These are phyloP conservation scores for Strix aluco DNA, from an alignment of 2,113 vertebrate genomes.

Conservation along the genomic window DNA sequence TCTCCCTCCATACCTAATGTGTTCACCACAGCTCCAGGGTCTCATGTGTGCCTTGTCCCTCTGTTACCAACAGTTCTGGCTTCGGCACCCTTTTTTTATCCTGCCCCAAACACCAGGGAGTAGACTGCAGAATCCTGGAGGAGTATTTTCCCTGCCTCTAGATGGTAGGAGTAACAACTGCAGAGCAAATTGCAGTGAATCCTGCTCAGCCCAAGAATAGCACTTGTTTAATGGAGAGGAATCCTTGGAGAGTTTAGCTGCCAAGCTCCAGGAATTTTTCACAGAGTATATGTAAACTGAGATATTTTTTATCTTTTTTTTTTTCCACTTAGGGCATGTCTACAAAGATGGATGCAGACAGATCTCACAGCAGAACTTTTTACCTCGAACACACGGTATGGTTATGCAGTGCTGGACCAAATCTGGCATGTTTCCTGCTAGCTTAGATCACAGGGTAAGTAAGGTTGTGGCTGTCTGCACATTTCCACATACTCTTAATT, in stretches of 20 bases:
- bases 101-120: not conserved
- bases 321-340: not conserved
- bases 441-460: not conserved
- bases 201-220: not conserved
- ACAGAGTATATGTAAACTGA: not conserved
- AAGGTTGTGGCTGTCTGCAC: not conserved
- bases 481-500: not conserved
- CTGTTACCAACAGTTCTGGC: not conserved
- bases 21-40: not conserved
- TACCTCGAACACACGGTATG: not conserved
- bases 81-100: not conserved
- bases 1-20: rapidly evolving
- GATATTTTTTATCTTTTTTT: not conserved
- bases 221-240: not conserved
- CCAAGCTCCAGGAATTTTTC: slow-evolving; percentile 16
- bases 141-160: not conserved
- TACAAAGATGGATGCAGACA: not conserved
- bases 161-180: not conserved
- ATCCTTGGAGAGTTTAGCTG: not conserved
- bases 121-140: not conserved
- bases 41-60: not conserved
- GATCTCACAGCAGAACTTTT: not conserved
- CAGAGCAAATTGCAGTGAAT: not conserved
- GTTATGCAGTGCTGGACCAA: not conserved
- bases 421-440: not conserved